These are phyloP conservation scores for Heteromurus nitidus DNA, from an alignment of 2,888 invertebrate genomes.

Conservation along the genomic window DNA sequence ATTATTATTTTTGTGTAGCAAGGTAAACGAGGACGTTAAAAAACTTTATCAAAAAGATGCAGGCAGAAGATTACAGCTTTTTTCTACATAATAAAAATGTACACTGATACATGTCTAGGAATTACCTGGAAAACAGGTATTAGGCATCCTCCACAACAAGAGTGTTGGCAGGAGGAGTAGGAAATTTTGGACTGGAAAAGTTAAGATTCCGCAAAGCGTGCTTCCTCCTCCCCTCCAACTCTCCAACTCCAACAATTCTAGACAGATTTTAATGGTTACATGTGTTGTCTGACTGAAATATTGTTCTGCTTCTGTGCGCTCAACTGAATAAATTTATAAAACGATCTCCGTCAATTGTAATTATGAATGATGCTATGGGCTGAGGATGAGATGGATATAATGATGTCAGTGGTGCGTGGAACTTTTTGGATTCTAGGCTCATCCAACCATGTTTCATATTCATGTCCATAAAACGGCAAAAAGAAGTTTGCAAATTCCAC, in stretches of 20 bases:
- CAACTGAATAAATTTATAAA: not conserved
- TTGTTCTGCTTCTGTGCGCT: conserved; percentile 4
- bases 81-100: not conserved
- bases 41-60: not conserved
- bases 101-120: no score
- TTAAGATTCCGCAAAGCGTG: conserved; percentile 13
- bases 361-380: conserved; percentile 6
- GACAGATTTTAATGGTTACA: conserved; percentile 2
- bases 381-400: no score
- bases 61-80: conserved; percentile 3
- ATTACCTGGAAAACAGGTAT: not conserved
- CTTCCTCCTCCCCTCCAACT: conserved; percentile 21
- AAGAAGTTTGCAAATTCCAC: conserved; percentile 25
- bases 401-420: conserved; percentile 56
- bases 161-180: conserved; percentile 46
- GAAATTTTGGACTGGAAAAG: conserved; percentile 52
- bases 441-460: conserved; percentile 16
- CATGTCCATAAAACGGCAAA: conserved; percentile 14
- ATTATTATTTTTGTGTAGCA: conserved; percentile 21
- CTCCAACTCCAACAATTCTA: not conserved
- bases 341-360: conserved; percentile 2
- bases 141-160: not conserved
- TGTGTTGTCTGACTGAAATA: not conserved
- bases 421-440: not conserved
- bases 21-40: conserved; percentile 22